Percentiles rank a stretch among this genome's conserved stretches.
Evolutionary conservation across 2,888 invertebrate species (phyloP).

Genomic region (Platycheirus albimanus): DNA sequence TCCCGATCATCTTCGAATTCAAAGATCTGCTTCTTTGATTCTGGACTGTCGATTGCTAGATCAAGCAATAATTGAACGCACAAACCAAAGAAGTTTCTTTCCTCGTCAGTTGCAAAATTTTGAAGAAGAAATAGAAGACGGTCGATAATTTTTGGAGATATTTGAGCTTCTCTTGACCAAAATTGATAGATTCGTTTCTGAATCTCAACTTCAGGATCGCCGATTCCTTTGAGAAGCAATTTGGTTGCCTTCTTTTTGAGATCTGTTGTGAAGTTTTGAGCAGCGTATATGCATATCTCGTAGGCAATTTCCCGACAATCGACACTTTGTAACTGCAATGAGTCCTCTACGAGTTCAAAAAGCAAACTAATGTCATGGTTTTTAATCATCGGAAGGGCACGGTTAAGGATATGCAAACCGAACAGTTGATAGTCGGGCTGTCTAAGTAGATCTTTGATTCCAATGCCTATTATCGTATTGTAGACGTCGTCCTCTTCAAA

Average conservation of each 20-base stretch:
- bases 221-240: conserved; percentile 83
- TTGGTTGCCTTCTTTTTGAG: conserved; percentile 80
- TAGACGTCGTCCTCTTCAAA: conserved; percentile 74
- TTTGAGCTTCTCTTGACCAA: conserved; percentile 84
- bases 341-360: conserved; percentile 75
- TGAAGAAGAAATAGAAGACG: conserved; percentile 84
- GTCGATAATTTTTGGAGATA: conserved; percentile 81
- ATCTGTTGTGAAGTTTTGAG: conserved; percentile 49
- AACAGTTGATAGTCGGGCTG: conserved; percentile 77
- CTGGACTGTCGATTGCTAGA: conserved; percentile 83
- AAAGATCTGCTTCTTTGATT: conserved; percentile 85
- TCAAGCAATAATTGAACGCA: conserved; percentile 85
- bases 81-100: conserved; percentile 85
- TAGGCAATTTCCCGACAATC: conserved; percentile 78
- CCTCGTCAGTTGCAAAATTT: conserved; percentile 84
- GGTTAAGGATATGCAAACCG: conserved; percentile 78
- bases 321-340: conserved; percentile 73
- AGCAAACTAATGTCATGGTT: conserved; percentile 72
- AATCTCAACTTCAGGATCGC: conserved; percentile 83
- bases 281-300: conserved; percentile 77
- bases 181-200: conserved; percentile 84
- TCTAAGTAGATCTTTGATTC: conserved; percentile 76
- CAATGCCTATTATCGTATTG: conserved; percentile 76
- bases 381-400: conserved; percentile 76
- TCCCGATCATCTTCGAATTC: conserved; percentile 84